Evolutionary conservation across 2,113 vertebrate genomes (phyloP).

Genomic region (Otus sunia): DNA sequence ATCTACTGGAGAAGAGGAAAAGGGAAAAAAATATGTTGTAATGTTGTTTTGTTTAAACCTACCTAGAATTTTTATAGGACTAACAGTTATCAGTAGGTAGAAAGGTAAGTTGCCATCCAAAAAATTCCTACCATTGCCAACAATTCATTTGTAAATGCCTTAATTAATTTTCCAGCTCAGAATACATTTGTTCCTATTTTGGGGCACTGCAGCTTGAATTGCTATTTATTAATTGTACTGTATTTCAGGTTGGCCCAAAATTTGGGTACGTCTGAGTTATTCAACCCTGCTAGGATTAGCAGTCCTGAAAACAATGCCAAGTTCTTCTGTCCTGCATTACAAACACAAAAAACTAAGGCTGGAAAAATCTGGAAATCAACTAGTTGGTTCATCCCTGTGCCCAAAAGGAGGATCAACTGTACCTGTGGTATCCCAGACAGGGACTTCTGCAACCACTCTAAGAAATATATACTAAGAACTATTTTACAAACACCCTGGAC

Average conservation of each 20-base stretch:
- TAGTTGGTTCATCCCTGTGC: not conserved
- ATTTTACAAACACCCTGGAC: not conserved
- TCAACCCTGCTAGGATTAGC: slow-evolving; percentile 1
- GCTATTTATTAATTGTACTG: not conserved
- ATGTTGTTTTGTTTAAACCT: not conserved
- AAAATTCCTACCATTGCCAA: not conserved
- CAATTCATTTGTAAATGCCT: not conserved
- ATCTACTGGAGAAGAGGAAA: not conserved
- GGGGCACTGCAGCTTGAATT: not conserved
- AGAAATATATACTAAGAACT: not conserved
- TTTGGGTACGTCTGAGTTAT: not conserved
- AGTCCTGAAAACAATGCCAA: slow-evolving; percentile 25
- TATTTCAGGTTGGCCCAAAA: not conserved
- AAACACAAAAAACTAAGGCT: not conserved
- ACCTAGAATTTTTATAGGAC: not conserved
- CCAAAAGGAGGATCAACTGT: slow-evolving; percentile 50
- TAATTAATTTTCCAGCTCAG: slow-evolving; percentile 1
- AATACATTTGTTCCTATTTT: not conserved
- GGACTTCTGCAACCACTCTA: not conserved
- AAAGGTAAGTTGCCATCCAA: not conserved
- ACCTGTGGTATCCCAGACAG: slow-evolving; percentile 19
- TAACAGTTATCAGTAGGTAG: not conserved
- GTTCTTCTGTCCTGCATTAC: not conserved
- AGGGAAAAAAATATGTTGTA: not conserved
- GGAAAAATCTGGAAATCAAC: slow-evolving; percentile 22